Conservation (phyloP, 2,797 vertebrate genomes). For the Carcharodon carcharias region DNA sequence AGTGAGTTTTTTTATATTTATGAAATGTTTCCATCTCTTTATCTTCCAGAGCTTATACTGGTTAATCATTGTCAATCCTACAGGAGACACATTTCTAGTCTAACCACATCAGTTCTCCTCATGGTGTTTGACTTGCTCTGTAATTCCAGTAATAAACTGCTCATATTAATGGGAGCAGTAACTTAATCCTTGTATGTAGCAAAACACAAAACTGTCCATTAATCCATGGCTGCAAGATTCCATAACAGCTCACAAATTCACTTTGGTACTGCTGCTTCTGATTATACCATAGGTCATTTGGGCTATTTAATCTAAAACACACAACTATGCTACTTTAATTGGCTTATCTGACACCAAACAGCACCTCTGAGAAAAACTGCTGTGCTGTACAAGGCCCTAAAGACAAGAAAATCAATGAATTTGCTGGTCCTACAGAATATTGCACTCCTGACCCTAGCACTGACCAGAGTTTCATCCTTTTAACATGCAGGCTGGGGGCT, state of each 20-base stretch:
- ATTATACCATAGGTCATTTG: not conserved
- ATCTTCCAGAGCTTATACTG: not conserved
- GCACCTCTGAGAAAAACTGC: not conserved
- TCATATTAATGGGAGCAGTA: not conserved
- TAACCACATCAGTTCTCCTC: not conserved
- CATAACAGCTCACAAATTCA: not conserved
- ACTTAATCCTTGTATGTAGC: not conserved
- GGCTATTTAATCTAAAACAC: not conserved
- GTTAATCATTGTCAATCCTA: not conserved
- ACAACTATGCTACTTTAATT: not conserved
- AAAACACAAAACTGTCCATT: not conserved
- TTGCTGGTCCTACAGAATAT: not conserved
- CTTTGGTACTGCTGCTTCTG: not conserved
- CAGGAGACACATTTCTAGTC: not conserved
- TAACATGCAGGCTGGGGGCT: not conserved
- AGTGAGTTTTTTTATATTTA: not conserved
- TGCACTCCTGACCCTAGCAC: not conserved
- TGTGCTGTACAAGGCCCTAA: not conserved
- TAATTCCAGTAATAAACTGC: not conserved
- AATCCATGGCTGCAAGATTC: not conserved
- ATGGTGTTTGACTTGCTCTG: not conserved
- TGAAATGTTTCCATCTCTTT: not conserved
- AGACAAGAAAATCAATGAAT: not conserved
- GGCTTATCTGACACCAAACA: not conserved
- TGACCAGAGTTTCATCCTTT: not conserved